Base-by-base conservation (phyloP, 2,888 invertebrate genomes). In the Patella depressa region DNA sequence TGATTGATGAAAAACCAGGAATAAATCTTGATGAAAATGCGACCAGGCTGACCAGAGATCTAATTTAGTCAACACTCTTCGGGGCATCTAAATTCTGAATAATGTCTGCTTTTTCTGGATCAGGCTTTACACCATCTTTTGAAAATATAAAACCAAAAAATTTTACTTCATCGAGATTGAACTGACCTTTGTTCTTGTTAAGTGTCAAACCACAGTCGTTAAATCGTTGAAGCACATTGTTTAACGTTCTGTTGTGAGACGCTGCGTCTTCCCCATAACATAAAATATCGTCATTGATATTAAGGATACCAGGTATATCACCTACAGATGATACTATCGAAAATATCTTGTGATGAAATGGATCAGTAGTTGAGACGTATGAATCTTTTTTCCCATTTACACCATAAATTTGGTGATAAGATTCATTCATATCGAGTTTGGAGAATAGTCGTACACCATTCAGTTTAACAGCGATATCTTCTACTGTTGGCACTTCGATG, bases 281-380 rank as follows among this genome's bases (percentile, higher is more conserved):
- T 15, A 84, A 76, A 14, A 86, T 82, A 65, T 85, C 83, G 77
- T 85, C 85, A n/a, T 75, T 76, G 12, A 84, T 79, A 74, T 85
- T 85, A n/a, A 77, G 57, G 11, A 76, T 74, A 29, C 80, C 78
- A 53, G 76, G 65, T n/a, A 81, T 72, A 65, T 78, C 78, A n/a
- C 74, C 34, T 45, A 82, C 73, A 9, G 81, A 83, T 79, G 24
- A 76, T 76, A 45, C 81, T 74, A 71, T 85, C 83, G 65, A 83
- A 84, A 14, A 83, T 76, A 72, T 85, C 81, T 5, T 80, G 71
- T 12, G 82, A 83, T n/a, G 80, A 78, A 0, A 78, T 79, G 29
- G 83, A 78, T 54, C 85, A 81, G 72, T 83, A 83, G 71, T 80
- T 82, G 53, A 85, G 76, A 15, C 81, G 53, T 69, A 83, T 85